phyloP scores from a whole-genome alignment of 1,140 invertebrate species.

The Bombus superbus region DNA sequence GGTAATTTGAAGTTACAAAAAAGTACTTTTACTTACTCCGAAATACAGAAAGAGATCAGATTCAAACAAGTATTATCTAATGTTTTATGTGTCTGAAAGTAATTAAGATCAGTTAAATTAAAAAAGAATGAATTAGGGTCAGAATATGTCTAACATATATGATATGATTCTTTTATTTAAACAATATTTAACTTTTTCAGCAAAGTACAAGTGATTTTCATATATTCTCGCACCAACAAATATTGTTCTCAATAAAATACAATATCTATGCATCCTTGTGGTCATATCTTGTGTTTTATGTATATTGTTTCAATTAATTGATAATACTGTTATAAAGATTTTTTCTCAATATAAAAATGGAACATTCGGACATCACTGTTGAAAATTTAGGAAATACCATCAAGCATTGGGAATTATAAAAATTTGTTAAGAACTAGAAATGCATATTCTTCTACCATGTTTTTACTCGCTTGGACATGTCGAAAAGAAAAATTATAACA shows the following conservation, averaged over 20 bases:
- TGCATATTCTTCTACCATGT: background rate
- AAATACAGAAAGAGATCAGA: background rate
- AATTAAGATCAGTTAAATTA: background rate
- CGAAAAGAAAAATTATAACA: slow-evolving; percentile 35
- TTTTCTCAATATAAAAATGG: slow-evolving; percentile 35
- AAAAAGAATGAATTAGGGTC: background rate
- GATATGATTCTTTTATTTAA: slow-evolving; percentile 74
- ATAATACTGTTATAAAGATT: slow-evolving; percentile 56
- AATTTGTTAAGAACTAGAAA: slow-evolving; percentile 22
- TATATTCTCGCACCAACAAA: slow-evolving; percentile 71
- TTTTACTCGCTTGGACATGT: slow-evolving; percentile 49
- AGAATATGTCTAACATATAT: slow-evolving; percentile 3
- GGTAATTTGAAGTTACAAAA: background rate
- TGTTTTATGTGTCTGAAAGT: background rate
- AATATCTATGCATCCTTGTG: slow-evolving; percentile 56
- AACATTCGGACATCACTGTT: slow-evolving; percentile 7
- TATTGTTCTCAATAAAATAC: slow-evolving; percentile 65
- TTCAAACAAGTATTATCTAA: too few relatives aligned
- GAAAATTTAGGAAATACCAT: slow-evolving; percentile 8
- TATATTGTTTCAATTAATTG: slow-evolving; percentile 37
- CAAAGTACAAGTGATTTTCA: slow-evolving; percentile 70
- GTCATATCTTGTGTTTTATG: slow-evolving; percentile 42
- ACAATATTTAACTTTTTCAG: slow-evolving; percentile 70
- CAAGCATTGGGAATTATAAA: slow-evolving; percentile 1
- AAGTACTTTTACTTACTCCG: background rate